Percentiles rank a stretch among this genome's conserved stretches.
Evolutionary conservation across 1,140 invertebrate species (phyloP).

Genomic region (Phthorimaea operculella): DNA sequence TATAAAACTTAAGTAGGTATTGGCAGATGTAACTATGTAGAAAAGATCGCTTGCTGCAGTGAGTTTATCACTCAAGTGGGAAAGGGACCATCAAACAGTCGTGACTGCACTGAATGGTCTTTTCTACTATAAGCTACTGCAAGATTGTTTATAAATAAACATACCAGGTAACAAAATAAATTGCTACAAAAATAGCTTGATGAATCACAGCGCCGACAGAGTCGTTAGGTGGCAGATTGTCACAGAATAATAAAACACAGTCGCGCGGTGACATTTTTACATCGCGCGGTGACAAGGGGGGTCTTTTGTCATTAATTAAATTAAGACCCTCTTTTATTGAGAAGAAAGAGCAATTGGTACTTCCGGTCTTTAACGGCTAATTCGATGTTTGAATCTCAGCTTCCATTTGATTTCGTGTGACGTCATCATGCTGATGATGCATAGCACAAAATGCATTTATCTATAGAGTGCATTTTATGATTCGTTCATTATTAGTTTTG

Average conservation of each 20-base stretch:
- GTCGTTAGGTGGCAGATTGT: neutral
- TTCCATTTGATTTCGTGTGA: neutral
- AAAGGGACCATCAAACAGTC: too few relatives aligned
- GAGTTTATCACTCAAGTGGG: too few relatives aligned
- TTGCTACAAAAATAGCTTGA: neutral
- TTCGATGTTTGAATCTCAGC: neutral
- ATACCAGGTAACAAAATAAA: neutral
- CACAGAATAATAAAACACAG: neutral
- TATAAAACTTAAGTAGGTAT: too few relatives aligned
- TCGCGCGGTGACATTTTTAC: neutral
- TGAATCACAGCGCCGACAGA: neutral
- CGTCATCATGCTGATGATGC: too few relatives aligned
- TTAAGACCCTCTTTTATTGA: slow-evolving; percentile 15
- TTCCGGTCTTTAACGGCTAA: slow-evolving; percentile 30
- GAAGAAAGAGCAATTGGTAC: slow-evolving; percentile 48
- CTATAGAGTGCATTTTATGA: too few relatives aligned
- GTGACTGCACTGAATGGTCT: too few relatives aligned
- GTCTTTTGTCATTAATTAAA: slow-evolving; percentile 28
- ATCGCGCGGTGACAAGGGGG: neutral
- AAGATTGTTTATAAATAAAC: too few relatives aligned
- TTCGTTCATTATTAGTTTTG: too few relatives aligned
- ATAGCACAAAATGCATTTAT: too few relatives aligned
- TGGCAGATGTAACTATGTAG: too few relatives aligned
- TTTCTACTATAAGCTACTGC: too few relatives aligned
- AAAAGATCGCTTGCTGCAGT: too few relatives aligned